Evolutionary conservation across 2,888 invertebrate genomes (phyloP).

Genomic region (Hoplodrina ambigua): DNA sequence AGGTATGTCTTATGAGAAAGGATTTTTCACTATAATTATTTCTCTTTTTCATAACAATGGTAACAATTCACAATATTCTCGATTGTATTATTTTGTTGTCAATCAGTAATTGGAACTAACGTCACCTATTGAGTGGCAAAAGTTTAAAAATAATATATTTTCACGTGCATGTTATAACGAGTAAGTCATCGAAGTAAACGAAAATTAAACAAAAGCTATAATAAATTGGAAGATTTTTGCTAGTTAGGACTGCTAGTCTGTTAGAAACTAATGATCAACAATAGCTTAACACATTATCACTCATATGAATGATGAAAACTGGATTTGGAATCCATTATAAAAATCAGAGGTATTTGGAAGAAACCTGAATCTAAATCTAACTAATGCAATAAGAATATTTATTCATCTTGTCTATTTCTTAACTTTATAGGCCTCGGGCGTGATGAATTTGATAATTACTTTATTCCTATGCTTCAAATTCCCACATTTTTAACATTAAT

Average conservation of each 20-base stretch:
- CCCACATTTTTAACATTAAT: slow-evolving; percentile 32
- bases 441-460: slow-evolving; percentile 39
- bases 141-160: not conserved
- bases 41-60: slow-evolving; percentile 39
- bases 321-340: slow-evolving; percentile 10
- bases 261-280: slow-evolving; percentile 4
- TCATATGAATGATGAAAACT: slow-evolving; percentile 16
- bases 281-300: slow-evolving; percentile 17
- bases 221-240: not conserved
- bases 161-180: slow-evolving; percentile 12
- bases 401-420: slow-evolving; percentile 38
- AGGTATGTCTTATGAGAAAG: slow-evolving; percentile 35
- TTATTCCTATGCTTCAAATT: slow-evolving; percentile 28
- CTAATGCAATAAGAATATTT: slow-evolving; percentile 39
- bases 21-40: slow-evolving; percentile 24
- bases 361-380: slow-evolving; percentile 42
- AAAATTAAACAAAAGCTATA: not conserved
- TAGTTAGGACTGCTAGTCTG: slow-evolving; percentile 1
- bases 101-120: not conserved
- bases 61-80: slow-evolving; percentile 27
- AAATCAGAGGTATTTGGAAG: slow-evolving; percentile 34
- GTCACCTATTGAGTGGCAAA: not conserved
- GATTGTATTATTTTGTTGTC: slow-evolving; percentile 16
- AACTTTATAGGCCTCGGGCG: slow-evolving; percentile 52
- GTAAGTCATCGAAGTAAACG: slow-evolving; percentile 20